phyloP scores from a whole-genome alignment of 2,888 invertebrate genomes.

The Acrobasis suavella region DNA sequence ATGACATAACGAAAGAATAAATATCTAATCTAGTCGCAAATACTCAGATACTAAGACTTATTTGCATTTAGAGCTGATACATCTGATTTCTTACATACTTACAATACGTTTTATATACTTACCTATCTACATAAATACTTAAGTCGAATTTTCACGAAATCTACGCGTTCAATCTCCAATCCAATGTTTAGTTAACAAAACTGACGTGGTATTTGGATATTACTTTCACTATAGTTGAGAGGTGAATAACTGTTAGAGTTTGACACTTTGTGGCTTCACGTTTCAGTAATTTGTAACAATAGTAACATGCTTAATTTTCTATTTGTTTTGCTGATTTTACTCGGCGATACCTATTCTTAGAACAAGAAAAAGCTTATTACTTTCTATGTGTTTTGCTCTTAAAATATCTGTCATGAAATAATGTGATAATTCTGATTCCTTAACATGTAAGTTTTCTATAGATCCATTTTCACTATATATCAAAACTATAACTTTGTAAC shows the following conservation, averaged over 20 bases:
- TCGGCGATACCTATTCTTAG: not conserved
- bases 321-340: not conserved
- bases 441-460: too few species aligned
- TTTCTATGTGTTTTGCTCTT: not conserved
- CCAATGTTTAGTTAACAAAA: not conserved
- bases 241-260: constrained; percentile 14
- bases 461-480: too few species aligned
- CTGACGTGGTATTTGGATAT: constrained; percentile 34
- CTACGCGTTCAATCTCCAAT: not conserved
- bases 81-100: too few species aligned
- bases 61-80: too few species aligned
- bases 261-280: constrained; percentile 13
- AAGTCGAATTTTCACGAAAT: not conserved
- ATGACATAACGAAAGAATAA: too few species aligned
- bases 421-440: too few species aligned
- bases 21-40: too few species aligned
- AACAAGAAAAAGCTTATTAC: not conserved
- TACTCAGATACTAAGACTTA: too few species aligned
- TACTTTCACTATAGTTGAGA: constrained; percentile 35
- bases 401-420: too few species aligned
- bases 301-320: constrained; percentile 4
- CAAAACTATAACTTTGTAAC: too few species aligned
- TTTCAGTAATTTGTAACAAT: constrained; percentile 11
- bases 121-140: not conserved
- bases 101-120: not conserved